Base-by-base conservation (phyloP, 2,113 vertebrate genomes). In the Lontra canadensis region DNA sequence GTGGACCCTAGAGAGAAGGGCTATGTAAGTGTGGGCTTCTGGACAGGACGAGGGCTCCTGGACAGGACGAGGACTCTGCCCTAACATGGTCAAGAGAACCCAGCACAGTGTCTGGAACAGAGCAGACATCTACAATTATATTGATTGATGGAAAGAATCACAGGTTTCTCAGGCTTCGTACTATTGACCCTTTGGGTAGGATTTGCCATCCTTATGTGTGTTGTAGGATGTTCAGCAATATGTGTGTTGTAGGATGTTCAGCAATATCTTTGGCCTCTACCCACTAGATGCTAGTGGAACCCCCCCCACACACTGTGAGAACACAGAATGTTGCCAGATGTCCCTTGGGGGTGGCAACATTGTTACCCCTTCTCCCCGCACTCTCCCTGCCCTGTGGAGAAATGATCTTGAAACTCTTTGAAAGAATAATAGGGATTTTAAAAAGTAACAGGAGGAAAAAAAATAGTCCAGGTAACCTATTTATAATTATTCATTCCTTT, bases 351-450 rank as follows among this genome's bases (percentile, higher is more conserved):
- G 42, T 31, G 26, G 14, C 52, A 44, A 57, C n/a, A 71, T 55
- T 12, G 15, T 31, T 49, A 7, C 31, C 20, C 31, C 29, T 26
- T 21, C 20, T 65, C 34, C 36, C 34, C 14, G 20, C 4, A 10
- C 1, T 12, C 7, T 34, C 57, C 34, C 42, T 3, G 0, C 4
- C 86, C 44, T 34, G 15, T 26, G 26, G 67, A 78, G 39, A 67
- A 67, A 39, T n/a, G 47, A 94, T 84, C 55, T 59, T 23, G 31
- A 85, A 90, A 91, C 93, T 39, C 7, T 36, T 12, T 73, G 25
- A 87, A 85, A 96, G 79, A 91, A 81, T 67, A 29, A 39, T 84
- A 88, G 63, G 59, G 57, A 49, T 92, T 88, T 49, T 12, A 67
- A 84, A 95, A 84, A 89, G 42, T 8, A 93, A 39, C 34, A 67